Base-by-base conservation (phyloP, 35 echinoderm and acorn worm genomes). In the Anneissia japonica region DNA sequence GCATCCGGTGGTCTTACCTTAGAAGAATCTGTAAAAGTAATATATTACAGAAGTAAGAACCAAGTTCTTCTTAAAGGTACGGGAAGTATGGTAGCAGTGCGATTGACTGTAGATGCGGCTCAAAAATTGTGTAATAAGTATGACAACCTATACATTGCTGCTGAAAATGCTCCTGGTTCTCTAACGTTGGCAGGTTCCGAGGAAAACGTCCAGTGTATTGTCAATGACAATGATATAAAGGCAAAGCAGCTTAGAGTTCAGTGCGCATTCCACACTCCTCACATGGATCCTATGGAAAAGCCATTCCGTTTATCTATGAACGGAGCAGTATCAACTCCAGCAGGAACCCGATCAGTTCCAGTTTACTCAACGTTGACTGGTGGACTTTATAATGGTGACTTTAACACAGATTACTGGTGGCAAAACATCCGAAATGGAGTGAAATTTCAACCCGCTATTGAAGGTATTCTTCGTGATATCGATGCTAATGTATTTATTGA, bases 321-420 rank as follows among this genome's bases (percentile, higher is more conserved):
- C 39, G 81, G 84, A 33, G 84, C 80, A 36, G 88, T 93, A 16
- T 87, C 81, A 37, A 93, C 88, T 3, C 76, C 82, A 21, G 81
- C 91, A n/a, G 82, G 85, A 17, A 35, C 10, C 4, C 75, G 85
- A 75, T 34, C 32, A 11, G 80, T 85, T 35, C 88, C 87, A 2
- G 41, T 97, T 36, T 97, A 93, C 46, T 97, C 95, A 46, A 97
- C 95, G 19, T 74, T 90, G 0, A 93, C 84, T 9, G 95, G 95
- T 32, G 82, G 90, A 75, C 40, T 39, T 17, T 85, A 97, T 76
- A 80, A 93, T 13, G 95, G 88, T 81, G 85, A 84, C 34, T 93
- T 97, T 83, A 85, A 87, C 34, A 91, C 88, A 21, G 86, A 87
- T 16, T 97, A 97, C 55, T 97, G 95, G 95, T 97, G 95, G 95